Base-by-base conservation (phyloP, 1,140 invertebrate genomes). In the Eueides isabella region DNA sequence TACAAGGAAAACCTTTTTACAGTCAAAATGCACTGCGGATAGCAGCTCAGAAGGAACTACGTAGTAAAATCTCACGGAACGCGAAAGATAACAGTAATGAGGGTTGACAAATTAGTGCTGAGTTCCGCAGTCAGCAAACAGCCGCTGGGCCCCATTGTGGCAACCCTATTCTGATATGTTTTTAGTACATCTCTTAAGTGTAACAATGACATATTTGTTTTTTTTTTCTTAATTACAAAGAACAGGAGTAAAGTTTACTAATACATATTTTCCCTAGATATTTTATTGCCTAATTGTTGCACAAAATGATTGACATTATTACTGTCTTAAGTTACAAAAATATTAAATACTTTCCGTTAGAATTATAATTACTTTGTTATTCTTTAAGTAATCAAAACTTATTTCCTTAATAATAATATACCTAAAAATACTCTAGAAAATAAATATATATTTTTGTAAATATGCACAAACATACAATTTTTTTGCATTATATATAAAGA, bases 101-200 rank as follows among this genome's bases (percentile, higher is more conserved):
- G 83, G 81, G 81, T 80, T 81, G 84, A 86, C 83, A 85, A 86
- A 86, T 86, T 86, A 84, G 84, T 81, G 73, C 80, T 67, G 72
- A 83, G 78, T 83, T 84, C 76, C 79, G 71, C 74, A 80, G 76
- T 77, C 72, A 74, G 68, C 77, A 78, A 83, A 84, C 78, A 80
- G 64, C 79, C 72, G 35, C 48, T 67, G 67, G 38, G 30, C 48
- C 14, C 48, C 48, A 23, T 63, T 31, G 61, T 55, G 1, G 35
- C 31, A 63, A 55, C 63, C 63, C 29, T 74, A 74, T 77, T 77
- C 67, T 71, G 26, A 48, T 16, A 62, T 16, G 35, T 68, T 63
- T 38, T 33, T 19, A 33, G 16, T 29, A 62, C 33, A 38, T 68
- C 30, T 9, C 12, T 38, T n/a, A n/a, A 38, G 5, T 38, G 5